Percentiles rank a stretch among this genome's conserved stretches.
phyloP scores from a whole-genome alignment of 1,140 invertebrate genomes.

The Brachionus sp. region DNA sequence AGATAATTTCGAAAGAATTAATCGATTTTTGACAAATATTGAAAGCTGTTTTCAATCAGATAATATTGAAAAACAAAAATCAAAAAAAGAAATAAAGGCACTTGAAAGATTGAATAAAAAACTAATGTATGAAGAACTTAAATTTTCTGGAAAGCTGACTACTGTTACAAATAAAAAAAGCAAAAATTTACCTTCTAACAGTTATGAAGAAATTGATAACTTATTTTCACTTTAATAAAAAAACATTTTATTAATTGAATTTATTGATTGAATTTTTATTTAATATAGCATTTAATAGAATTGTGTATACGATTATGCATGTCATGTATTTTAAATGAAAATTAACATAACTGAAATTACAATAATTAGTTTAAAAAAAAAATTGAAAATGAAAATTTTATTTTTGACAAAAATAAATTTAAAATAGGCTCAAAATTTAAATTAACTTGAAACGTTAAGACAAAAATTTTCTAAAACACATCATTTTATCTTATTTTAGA shows the following conservation, averaged over 20 bases:
- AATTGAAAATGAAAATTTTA: too few species aligned
- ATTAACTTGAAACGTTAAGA: too few species aligned
- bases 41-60: not conserved
- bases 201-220: not conserved
- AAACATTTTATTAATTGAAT: not conserved
- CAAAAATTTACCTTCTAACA: not conserved
- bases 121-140: not conserved
- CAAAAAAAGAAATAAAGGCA: slow-evolving; percentile 22
- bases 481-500: too few species aligned
- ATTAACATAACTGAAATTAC: too few species aligned
- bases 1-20: slow-evolving; percentile 42
- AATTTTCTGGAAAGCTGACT: not conserved
- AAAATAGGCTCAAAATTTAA: too few species aligned
- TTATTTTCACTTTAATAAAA: not conserved
- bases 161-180: not conserved
- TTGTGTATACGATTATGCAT: too few species aligned
- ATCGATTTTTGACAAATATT: not conserved
- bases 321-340: too few species aligned
- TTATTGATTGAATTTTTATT: not conserved
- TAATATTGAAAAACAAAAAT: not conserved
- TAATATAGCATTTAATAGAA: too few species aligned
- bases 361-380: too few species aligned
- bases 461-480: too few species aligned
- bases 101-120: not conserved
- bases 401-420: too few species aligned